phyloP scores from a whole-genome alignment of 1,140 invertebrate species.

The Drosophila auraria region DNA sequence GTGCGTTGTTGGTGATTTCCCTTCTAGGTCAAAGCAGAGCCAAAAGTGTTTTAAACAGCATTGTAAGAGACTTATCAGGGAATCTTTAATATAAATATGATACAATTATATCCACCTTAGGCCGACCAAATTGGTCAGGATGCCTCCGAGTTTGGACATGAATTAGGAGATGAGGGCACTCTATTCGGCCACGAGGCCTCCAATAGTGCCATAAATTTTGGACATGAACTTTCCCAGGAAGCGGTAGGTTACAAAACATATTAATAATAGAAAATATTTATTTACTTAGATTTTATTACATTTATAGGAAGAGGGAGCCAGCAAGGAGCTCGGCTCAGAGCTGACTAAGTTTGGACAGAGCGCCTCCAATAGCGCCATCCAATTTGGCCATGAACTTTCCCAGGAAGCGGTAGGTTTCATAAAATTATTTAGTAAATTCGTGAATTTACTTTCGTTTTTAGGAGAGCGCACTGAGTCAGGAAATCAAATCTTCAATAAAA shows the following conservation, averaged over 20 bases:
- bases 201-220: constrained; percentile 25
- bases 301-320: constrained; percentile 18
- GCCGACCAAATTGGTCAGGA: constrained; percentile 46
- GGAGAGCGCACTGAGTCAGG: constrained; percentile 15
- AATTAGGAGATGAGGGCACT: constrained; percentile 35
- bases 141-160: constrained; percentile 36
- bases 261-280: no score
- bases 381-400: constrained; percentile 26
- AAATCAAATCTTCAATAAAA: neutral
- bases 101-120: neutral
- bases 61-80: constrained; percentile 18
- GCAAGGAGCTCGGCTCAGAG: neutral
- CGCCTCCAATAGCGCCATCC: constrained; percentile 14
- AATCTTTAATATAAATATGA: neutral
- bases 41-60: constrained; percentile 36
- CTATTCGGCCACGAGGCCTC: constrained; percentile 17
- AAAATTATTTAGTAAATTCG: neutral
- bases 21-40: constrained; percentile 33
- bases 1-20: constrained; percentile 27
- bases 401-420: constrained; percentile 17
- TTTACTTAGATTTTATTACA: neutral
- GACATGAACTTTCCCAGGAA: constrained; percentile 30
- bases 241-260: constrained; percentile 3
- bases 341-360: constrained; percentile 4
- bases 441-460: neutral